Conservation (phyloP, 2,113 vertebrate species). For the Marmota monax region DNA sequence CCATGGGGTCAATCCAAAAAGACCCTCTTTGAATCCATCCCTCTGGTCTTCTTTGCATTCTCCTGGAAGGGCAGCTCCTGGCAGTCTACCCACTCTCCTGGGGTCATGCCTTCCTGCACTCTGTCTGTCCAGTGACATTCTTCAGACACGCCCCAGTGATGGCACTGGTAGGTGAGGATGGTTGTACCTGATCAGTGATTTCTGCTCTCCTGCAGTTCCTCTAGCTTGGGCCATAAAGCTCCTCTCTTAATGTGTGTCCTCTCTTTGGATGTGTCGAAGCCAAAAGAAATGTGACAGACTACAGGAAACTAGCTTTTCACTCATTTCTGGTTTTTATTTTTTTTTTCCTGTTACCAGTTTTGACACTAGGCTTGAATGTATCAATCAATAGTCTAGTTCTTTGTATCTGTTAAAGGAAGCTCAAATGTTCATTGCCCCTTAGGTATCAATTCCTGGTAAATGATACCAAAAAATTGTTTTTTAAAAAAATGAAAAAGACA, state of each 20-base stretch:
- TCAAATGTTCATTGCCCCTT: background rate
- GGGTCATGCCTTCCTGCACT: too few species aligned
- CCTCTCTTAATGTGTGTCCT: background rate
- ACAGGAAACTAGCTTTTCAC: background rate
- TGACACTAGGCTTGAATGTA: background rate
- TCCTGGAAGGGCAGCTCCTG: background rate
- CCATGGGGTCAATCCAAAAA: background rate
- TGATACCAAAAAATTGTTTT: background rate
- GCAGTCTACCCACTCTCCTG: background rate
- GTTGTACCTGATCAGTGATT: background rate
- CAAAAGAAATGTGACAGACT: background rate
- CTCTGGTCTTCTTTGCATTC: background rate
- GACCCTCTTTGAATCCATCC: background rate
- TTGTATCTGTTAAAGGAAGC: background rate
- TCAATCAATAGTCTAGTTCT: background rate
- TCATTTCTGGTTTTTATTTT: background rate
- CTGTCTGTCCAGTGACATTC: background rate
- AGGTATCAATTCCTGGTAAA: background rate
- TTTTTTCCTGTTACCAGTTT: background rate
- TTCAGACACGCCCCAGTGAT: background rate
- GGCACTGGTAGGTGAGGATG: background rate
- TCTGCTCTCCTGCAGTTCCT: background rate
- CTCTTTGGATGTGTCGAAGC: background rate
- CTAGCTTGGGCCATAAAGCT: background rate
- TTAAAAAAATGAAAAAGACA: background rate